Base-by-base conservation (phyloP, 2,113 vertebrate genomes). In the Andinoacara biseriatus region DNA sequence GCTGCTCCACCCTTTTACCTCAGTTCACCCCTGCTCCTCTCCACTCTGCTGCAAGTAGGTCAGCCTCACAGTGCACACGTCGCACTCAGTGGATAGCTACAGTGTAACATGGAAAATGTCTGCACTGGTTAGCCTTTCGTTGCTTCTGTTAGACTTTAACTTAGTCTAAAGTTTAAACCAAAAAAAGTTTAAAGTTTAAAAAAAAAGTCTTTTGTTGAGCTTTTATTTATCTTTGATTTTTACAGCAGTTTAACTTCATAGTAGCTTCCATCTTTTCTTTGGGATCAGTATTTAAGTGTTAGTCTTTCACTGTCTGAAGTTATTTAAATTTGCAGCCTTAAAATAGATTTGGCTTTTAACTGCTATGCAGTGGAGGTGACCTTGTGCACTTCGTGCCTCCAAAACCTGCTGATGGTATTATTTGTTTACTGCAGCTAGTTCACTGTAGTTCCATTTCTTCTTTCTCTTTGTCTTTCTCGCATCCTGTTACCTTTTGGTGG, bases 1-100 rank as follows among this genome's bases (percentile, higher is more conserved):
- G 20, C 78, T 52, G 89, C 89, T 90, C 91, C 90, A 87, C 93
- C 91, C 93, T 81, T 54, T 92, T 90, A 90, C 94, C 92, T 92
- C 85, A 81, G 74, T 65, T 94, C 81, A 93, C 87, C 91, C 79
- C 67, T 58, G 83, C 81, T 62, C 75, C 10, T 58, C 82, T 67
- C 17, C 8, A 18, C 87, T 81, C 79, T 38, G 69, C 78, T 84
- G 77, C 84, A 89, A 87, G 87, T 94, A 85, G 91, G 90, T 94
- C 91, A 93, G 49, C 86, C 83, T 63, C 82, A 81, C 54, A 58
- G 38, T 43, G n/a, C 61, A 83, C 74, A 80, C 52, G 59, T 60
- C 84, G 76, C 82, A 49, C 52, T 72, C 62, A 76, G 57, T 18
- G 63, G 84, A 90, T 83, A 75, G 59, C 78, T 79, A 40, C 72